These are phyloP conservation scores for Girardinichthys multiradiatus DNA, from an alignment of 2,113 vertebrate genomes.

Conservation along the genomic window DNA sequence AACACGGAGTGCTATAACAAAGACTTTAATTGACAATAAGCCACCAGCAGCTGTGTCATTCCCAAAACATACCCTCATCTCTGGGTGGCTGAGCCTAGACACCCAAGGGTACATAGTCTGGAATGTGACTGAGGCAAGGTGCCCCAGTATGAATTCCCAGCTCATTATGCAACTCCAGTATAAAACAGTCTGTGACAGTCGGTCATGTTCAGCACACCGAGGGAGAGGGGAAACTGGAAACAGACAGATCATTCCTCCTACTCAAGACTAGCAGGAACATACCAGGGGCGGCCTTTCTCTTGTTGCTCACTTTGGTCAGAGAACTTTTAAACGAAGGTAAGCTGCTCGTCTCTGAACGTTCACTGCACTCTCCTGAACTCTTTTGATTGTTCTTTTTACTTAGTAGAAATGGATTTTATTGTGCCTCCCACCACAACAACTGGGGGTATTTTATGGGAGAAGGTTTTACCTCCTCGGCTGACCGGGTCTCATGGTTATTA, in stretches of 20 bases:
- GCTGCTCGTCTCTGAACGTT: not conserved
- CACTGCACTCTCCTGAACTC: not conserved
- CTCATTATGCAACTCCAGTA: slow-evolving; percentile 69
- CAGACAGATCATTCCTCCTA: not conserved
- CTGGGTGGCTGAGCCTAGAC: slow-evolving; percentile 12
- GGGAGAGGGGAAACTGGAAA: not conserved
- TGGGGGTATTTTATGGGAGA: slow-evolving; percentile 75
- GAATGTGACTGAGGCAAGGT: slow-evolving; percentile 66
- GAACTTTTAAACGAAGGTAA: slow-evolving; percentile 39
- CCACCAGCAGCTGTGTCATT: slow-evolving; percentile 64
- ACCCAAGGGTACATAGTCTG: slow-evolving; percentile 51
- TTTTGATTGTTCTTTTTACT: not conserved
- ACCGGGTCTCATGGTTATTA: slow-evolving; percentile 64
- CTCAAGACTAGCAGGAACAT: slow-evolving; percentile 3
- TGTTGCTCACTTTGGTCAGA: slow-evolving; percentile 7
- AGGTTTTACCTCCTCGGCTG: slow-evolving; percentile 70
- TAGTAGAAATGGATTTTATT: slow-evolving; percentile 76
- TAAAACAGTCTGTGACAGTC: slow-evolving; percentile 48
- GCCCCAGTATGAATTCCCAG: slow-evolving; percentile 55
- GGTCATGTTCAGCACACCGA: slow-evolving; percentile 5
- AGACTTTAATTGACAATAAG: slow-evolving; percentile 42
- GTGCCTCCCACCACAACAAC: slow-evolving; percentile 57
- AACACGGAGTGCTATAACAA: slow-evolving; percentile 20
- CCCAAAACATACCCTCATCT: slow-evolving; percentile 41
- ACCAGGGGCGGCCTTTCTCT: slow-evolving; percentile 12